Evolutionary conservation across 2,888 invertebrate genomes (phyloP).

Genomic region (Cephonodes hylas): DNA sequence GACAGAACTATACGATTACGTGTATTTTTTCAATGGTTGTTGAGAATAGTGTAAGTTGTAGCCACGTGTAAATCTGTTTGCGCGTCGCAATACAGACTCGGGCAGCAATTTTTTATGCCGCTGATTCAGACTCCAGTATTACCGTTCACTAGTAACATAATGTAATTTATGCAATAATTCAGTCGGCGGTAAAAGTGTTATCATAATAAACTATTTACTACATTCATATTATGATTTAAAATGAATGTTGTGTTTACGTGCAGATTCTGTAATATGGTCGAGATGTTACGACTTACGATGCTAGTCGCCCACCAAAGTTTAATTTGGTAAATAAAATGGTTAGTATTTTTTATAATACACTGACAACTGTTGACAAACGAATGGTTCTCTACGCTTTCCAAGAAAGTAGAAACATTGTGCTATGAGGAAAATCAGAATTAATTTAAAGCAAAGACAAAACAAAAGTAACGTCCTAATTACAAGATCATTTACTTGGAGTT

Average conservation of each 20-base stretch:
- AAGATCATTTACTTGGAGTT: too few species aligned
- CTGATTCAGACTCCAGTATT: neutral
- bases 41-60: slow-evolving; percentile 18
- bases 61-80: slow-evolving; percentile 22
- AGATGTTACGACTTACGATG: too few species aligned
- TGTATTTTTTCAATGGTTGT: slow-evolving; percentile 25
- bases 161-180: neutral
- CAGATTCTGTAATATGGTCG: too few species aligned
- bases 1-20: slow-evolving; percentile 33
- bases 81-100: slow-evolving; percentile 10
- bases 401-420: too few species aligned
- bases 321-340: too few species aligned
- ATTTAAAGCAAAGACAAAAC: too few species aligned
- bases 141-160: neutral
- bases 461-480: too few species aligned
- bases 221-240: neutral
- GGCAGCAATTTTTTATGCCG: neutral
- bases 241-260: neutral
- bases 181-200: neutral
- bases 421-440: too few species aligned
- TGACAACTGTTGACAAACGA: too few species aligned
- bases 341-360: too few species aligned
- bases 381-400: too few species aligned
- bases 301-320: too few species aligned
- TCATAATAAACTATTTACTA: neutral